Conservation (phyloP, 2,113 vertebrate genomes). For the Promerops cafer region DNA sequence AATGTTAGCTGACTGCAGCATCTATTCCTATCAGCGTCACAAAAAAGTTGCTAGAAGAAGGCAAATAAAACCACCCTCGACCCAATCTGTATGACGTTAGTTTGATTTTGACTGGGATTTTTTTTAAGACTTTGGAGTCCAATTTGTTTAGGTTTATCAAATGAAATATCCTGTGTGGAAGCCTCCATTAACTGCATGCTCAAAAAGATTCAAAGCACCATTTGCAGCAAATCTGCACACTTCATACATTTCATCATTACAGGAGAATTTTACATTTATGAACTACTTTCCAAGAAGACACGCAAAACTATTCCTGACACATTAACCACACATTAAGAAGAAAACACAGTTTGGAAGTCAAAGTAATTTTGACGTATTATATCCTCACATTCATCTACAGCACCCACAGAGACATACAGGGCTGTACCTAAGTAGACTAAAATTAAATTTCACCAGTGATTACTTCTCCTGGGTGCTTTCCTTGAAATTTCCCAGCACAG, state of each 20-base stretch:
- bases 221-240: neutral
- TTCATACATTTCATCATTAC: neutral
- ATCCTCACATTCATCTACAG: neutral
- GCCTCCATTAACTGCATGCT: neutral
- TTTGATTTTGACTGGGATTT: neutral
- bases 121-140: neutral
- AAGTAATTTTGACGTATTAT: neutral
- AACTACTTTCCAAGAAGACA: neutral
- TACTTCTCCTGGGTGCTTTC: neutral
- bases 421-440: neutral
- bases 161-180: neutral
- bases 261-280: neutral
- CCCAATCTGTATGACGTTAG: fast-evolving
- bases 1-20: neutral
- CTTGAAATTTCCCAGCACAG: neutral
- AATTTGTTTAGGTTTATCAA: neutral
- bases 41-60: neutral
- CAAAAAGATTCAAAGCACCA: neutral
- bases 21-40: neutral
- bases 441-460: neutral
- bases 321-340: neutral
- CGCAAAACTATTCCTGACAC: neutral
- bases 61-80: neutral
- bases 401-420: neutral
- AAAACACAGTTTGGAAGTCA: neutral